These are phyloP conservation scores for Girardinichthys multiradiatus DNA, from an alignment of 2,113 vertebrate species.

Conservation along the genomic window DNA sequence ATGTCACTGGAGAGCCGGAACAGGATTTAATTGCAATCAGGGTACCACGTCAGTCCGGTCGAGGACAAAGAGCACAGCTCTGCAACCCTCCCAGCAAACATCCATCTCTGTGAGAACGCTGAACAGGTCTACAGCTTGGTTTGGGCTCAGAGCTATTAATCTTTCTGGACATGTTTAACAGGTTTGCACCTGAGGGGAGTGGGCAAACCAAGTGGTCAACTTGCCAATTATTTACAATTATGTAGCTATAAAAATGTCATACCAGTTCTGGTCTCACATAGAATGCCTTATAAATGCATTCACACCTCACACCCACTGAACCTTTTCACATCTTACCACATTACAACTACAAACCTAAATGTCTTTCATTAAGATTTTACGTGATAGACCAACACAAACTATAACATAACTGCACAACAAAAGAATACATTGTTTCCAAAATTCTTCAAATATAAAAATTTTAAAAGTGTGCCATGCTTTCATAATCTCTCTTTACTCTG, in stretches of 20 bases:
- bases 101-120: slow-evolving; percentile 51
- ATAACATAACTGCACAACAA: background rate
- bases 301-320: background rate
- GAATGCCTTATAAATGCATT: background rate
- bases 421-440: background rate
- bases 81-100: slow-evolving; percentile 28
- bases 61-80: slow-evolving; percentile 53
- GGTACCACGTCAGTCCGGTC: slow-evolving; percentile 44
- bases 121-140: slow-evolving; percentile 46
- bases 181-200: slow-evolving; percentile 28
- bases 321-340: background rate
- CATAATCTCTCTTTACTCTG: background rate
- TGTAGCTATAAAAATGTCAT: slow-evolving; percentile 18
- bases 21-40: slow-evolving; percentile 77
- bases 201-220: slow-evolving; percentile 28
- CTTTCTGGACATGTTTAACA: slow-evolving; percentile 57
- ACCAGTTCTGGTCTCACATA: slow-evolving; percentile 1
- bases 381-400: background rate
- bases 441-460: background rate
- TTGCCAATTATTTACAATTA: slow-evolving; percentile 13
- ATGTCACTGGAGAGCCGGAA: slow-evolving; percentile 67
- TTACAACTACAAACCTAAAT: background rate
- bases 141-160: slow-evolving; percentile 54
- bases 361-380: background rate
- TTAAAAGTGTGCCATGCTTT: background rate